Base-by-base conservation (phyloP, 2,797 vertebrate species). In the Spatula clypeata region DNA sequence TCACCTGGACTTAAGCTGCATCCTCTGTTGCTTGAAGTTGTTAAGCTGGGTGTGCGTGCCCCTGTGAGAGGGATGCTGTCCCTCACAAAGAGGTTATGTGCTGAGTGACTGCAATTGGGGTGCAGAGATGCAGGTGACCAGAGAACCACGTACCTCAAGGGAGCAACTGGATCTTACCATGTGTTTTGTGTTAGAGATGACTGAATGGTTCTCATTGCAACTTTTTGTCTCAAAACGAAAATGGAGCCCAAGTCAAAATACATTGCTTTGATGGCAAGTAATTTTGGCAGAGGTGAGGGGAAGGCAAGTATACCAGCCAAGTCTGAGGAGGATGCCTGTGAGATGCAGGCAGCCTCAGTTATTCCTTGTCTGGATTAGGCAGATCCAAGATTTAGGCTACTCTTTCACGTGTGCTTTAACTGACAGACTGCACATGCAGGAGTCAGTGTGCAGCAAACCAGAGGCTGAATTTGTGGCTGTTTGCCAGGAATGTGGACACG, bases 81-180 rank as follows among this genome's bases (percentile, higher is more conserved):
- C 32, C 57, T 61, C 49, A 67, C 10, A 7, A 44, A 54, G 44
- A 8, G 34, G 34, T 40, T n/a, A 29, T 1, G 23, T 47, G 44
- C 72, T 62, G 79, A 55, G 64, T 0, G 2, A 74, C 40, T 9
- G 34, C 36, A 11, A 31, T 1, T 16, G 65, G 29, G 27, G 6
- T 55, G 45, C 32, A 49, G 53, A 66, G 26, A 21, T 18, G 18
- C 18, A 24, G 45, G 53, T 71, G n/a, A 13, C 29, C 58, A 53
- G 36, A 55, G 62, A 72, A 24, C 9, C 8, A 7, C 1, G 11
- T 74, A 15, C 44, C 36, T 53, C 0, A 0, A 67, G 32, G 36
- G 32, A 51, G 7, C 62, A 14, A 40, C 9, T 29, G 26, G 10
- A 38, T 84, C 64, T 34, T 84, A 42, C 27, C 16, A 5, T 11